Evolutionary conservation across 2,888 invertebrate species (phyloP).

Genomic region (Bellardia bayeri): DNA sequence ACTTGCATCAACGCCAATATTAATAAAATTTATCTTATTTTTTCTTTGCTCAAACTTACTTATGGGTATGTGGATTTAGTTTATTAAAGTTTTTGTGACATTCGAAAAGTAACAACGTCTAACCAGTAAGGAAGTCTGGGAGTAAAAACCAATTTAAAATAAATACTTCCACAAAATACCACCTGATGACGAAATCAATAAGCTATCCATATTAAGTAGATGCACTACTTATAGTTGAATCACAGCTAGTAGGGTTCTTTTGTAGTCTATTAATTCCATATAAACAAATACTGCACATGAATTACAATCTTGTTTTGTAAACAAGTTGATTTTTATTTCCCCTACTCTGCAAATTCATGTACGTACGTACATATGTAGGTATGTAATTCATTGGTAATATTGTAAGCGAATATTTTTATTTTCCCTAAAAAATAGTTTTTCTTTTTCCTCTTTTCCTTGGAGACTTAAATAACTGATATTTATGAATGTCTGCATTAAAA

Average conservation of each 20-base stretch:
- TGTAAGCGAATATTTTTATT: not conserved
- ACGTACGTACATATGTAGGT: not conserved
- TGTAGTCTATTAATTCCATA: not conserved
- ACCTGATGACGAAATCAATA: no score
- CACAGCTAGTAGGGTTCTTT: not conserved
- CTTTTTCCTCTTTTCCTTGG: constrained; percentile 26
- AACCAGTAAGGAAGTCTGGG: no score
- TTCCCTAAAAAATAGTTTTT: not conserved
- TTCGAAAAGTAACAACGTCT: not conserved
- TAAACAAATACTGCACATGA: no score
- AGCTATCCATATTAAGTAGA: no score
- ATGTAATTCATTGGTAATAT: not conserved
- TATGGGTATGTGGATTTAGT: not conserved
- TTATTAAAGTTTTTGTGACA: not conserved
- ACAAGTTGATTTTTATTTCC: not conserved
- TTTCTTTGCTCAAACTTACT: not conserved
- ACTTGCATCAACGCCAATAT: constrained; percentile 39
- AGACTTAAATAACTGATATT: constrained; percentile 42
- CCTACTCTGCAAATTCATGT: not conserved
- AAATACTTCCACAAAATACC: no score
- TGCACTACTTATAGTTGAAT: no score
- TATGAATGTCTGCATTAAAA: not conserved
- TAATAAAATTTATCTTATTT: constrained; percentile 25
- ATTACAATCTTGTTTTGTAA: not conserved
- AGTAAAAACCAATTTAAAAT: no score